Base-by-base conservation (phyloP, 2,888 invertebrate genomes). In the Elaeidobius kamerunicus region DNA sequence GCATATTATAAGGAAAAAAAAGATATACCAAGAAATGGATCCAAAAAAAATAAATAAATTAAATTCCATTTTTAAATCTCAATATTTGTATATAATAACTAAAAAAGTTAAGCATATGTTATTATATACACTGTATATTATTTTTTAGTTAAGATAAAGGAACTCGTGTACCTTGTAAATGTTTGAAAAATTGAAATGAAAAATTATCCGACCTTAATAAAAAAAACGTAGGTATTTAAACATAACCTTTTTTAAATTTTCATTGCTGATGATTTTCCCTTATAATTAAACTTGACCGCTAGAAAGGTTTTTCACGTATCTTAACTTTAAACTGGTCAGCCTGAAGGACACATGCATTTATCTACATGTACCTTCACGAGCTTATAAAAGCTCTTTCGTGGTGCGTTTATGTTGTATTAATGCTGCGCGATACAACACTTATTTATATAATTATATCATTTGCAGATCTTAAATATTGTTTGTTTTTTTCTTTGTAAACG, bases 331-430 rank as follows among this genome's bases (percentile, higher is more conserved):
- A 20, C 35, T 42, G 14, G 42, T 5, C 32, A 14, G 27, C 38
- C 43, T 50, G 50, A 50, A 51, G 50, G 50, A 51, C 50, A 30
- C 35, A 47, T 43, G 32, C 32, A 19, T 38, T 36, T 35, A 36
- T 45, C 15, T 14, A 2, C 7, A 34, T 36, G 30, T 43, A 61
- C 61, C 57, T 59, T 60, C 61, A 51, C 60, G 43, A 54, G 44
- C 58, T 60, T 61, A 62, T 62, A 62, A 62, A 62, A 62, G 62
- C 60, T 58, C 56, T 52, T 57, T 57, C 55, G 36, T 38, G 34
- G 11, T 11, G 32, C 50, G 51, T 52, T 58, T 60, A 59, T 58
- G 55, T 58, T 52, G 6, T 19, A 39, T 39, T 39, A 27, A n/a
- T 35, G 12, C 17, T 36, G 1, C 5, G 12, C 9, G 30, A 17